Evolutionary conservation across 1,140 invertebrate genomes (phyloP), one percentile per base, ranked within the genome.

Genomic region (Aphelenchoides avenae): DNA sequence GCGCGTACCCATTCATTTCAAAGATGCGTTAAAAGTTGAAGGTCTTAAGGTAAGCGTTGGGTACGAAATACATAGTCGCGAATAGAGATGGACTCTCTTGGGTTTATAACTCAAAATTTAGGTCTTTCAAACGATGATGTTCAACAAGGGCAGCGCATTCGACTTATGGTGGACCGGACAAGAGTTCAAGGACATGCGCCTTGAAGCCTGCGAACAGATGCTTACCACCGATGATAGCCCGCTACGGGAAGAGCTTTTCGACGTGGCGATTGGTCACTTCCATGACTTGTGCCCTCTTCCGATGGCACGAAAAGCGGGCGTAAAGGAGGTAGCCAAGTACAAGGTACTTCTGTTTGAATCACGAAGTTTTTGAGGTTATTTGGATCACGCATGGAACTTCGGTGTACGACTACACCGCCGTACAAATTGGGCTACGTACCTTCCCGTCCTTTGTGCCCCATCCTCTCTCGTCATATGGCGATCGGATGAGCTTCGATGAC

Each of bases 121-220:
- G 70, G 74, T 75, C 11, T 75, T 75, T 37, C 72, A 75, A 74
- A 57, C 66, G 41, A 77, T 75, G 71, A 75, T 75, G 58, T 75
- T 75, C 44, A 59, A 71, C n/a, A 54, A 50, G 22, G 72, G 72
- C 26, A 68, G 52, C 49, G 62, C 72, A 11, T 76, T 72, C 49
- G 74, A 75, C 41, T 47, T 75, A 3, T 75, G 70, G 68, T 75
- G 72, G 72, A 75, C 72, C 7, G 72, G 74, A 2, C 75, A 72
- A 55, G 72, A 75, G 53, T 75, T 75, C 54, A 76, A 58, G 37
- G 62, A 64, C 22, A 70, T 73, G 64, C 52, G 74, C 36, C 34
- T 75, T 5, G 74, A 75, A 48, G 50, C 72, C 22, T 75, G 74
- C 24, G 71, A 77, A 54, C 72, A 75, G 52, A 75, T 75, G 74